Evolutionary conservation across 2,888 invertebrate genomes (phyloP).

Genomic region (Nasonia oneida): DNA sequence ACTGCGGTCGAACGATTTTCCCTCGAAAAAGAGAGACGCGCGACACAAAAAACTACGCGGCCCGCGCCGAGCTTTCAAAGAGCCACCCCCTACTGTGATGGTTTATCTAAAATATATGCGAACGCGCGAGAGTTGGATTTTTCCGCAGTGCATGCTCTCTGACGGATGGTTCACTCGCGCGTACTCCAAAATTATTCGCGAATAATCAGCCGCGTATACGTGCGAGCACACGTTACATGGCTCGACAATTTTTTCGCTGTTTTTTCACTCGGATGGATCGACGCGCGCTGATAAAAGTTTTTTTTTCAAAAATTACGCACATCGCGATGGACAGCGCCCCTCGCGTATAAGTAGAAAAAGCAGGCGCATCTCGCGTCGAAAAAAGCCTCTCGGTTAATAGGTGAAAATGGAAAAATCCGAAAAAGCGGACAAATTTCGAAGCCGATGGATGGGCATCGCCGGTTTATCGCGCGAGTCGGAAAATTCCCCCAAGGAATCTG

Average conservation of each 20-base stretch:
- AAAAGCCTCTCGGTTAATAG: no score
- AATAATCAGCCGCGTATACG: not conserved
- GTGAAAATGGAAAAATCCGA: no score
- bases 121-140: not conserved
- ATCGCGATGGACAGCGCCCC: not conserved
- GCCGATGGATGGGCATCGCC: not conserved
- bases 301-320: not conserved
- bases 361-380: no score
- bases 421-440: no score
- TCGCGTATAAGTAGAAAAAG: no score
- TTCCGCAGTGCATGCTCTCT: not conserved
- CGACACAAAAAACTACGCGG: constrained; percentile 28
- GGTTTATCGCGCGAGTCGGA: constrained; percentile 28
- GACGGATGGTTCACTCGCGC: not conserved
- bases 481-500: constrained; percentile 47
- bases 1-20: constrained; percentile 59
- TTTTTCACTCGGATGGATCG: not conserved
- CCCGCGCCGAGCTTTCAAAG: constrained; percentile 22
- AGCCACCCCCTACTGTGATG: constrained; percentile 34
- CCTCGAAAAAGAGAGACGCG: constrained; percentile 26
- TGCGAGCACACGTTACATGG: not conserved
- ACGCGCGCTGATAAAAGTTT: not conserved
- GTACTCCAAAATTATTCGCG: not conserved
- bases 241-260: not conserved
- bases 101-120: constrained; percentile 20